These are phyloP conservation scores for Lutjanus argentimaculatus DNA, from an alignment of 2,797 vertebrate species.

Conservation along the genomic window DNA sequence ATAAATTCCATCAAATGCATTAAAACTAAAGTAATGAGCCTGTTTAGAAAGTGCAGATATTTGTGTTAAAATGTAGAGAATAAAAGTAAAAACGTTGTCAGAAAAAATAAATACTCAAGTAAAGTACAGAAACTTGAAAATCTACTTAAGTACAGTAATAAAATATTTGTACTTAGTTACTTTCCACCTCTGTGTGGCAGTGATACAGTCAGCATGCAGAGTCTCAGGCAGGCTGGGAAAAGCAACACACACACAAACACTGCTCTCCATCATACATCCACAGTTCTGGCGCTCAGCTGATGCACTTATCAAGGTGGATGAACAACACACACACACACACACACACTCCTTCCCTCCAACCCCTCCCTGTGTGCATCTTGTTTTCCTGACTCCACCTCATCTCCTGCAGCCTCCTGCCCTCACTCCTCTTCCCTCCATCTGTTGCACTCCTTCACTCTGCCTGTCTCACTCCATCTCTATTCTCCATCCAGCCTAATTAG, in stretches of 20 bases:
- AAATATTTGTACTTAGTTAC: no score
- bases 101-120: no score
- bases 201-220: conserved; percentile 7
- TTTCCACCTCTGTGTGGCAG: not conserved
- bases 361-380: conserved; percentile 25
- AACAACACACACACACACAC: not conserved
- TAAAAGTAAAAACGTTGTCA: no score
- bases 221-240: conserved; percentile 13
- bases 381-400: conserved; percentile 28
- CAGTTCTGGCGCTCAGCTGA: conserved; percentile 16
- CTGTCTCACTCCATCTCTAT: not conserved
- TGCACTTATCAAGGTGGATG: not conserved
- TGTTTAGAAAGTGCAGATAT: no score
- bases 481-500: conserved; percentile 32
- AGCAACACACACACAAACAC: conserved; percentile 2
- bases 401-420: conserved; percentile 16
- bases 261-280: not conserved
- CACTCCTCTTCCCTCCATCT: conserved; percentile 46
- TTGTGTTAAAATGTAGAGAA: no score
- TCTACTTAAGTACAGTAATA: no score
- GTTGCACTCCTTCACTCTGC: conserved; percentile 41
- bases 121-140: no score
- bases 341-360: no score
- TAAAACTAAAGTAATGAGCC: no score
- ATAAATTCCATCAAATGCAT: no score